A percentile compares a stretch with the other conserved stretches of the same genome.
Evolutionary conservation across 23 tunicate species (phyloP).

Genomic region (Clavelina lepadiformis): DNA sequence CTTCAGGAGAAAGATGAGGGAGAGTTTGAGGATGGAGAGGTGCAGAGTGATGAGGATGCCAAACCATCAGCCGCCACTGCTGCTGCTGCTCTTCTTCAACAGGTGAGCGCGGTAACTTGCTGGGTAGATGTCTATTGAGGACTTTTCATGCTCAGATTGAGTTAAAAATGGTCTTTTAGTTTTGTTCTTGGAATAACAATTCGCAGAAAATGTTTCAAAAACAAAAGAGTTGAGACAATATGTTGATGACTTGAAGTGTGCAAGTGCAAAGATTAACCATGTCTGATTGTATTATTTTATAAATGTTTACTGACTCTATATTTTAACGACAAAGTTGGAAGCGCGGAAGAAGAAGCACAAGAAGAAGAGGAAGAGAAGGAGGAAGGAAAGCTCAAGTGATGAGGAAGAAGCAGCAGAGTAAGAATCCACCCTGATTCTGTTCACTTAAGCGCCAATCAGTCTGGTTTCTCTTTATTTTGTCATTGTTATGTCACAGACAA

Average conservation of each 20-base stretch:
- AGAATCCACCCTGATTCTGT: not conserved
- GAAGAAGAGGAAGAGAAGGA: conserved; percentile 59
- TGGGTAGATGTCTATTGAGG: too few species aligned
- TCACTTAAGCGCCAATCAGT: too few species aligned
- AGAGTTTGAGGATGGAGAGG: conserved; percentile 90
- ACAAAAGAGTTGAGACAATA: too few species aligned
- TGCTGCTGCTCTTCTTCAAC: conserved; percentile 25
- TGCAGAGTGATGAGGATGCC: conserved; percentile 55
- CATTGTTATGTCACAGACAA: too few species aligned
- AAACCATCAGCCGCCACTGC: conserved; percentile 30
- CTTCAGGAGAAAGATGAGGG: conserved; percentile 13
- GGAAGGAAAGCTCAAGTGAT: conserved; percentile 28
- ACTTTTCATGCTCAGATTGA: too few species aligned
- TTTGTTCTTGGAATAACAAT: too few species aligned
- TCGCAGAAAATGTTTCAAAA: too few species aligned
- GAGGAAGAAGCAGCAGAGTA: conserved; percentile 41
- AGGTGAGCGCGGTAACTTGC: conserved; percentile 23
- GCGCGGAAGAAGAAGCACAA: conserved; percentile 63
- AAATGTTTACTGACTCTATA: not conserved
- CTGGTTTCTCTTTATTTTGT: too few species aligned
- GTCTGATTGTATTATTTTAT: too few species aligned
- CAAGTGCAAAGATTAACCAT: too few species aligned
- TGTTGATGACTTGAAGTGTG: too few species aligned
- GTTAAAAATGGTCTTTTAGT: too few species aligned
- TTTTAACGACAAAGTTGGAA: conserved; percentile 16